Base-by-base conservation (phyloP, 2,113 vertebrate genomes). In the Gopherus evgoodei region DNA sequence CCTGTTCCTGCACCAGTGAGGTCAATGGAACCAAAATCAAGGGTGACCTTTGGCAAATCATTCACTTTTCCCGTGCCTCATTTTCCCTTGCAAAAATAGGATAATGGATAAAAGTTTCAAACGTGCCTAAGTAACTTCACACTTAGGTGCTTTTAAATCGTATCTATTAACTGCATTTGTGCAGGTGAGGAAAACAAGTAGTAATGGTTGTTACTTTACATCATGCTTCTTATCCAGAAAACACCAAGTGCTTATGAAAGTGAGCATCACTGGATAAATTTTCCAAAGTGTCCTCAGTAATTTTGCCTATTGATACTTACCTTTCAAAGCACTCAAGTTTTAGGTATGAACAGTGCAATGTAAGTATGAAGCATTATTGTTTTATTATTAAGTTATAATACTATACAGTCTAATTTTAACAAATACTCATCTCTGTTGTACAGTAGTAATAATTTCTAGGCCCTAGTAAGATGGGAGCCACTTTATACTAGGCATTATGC, bases 261-360 rank as follows among this genome's bases (percentile, higher is more conserved):
- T 82, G 1, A 78, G 1, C 31, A 25, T 59, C 78, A 1, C 72
- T 87, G 1, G 4, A 4, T 87, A 29, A 14, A 75, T 29, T 92
- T 90, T 90, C 2, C 79, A 7, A 78, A 31, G 80, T 11, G 22
- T 2, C 89, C 89, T 86, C 16, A 86, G 47, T 90, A n/a, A 5
- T 87, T 4, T 65, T 93, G 19, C 3, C 17, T 1, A 1, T 3
- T 79, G 14, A 44, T 57, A 42, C 5, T 59, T 90, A 14, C 0
- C 42, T 90, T 80, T 88, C 1, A 44, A 81, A 49, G 84, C 5
- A 7, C 86, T 87, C 87, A 38, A 79, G 38, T 44, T 83, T 29
- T 87, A 81, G 42, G 50, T 89, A 35, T 59, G 25, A 82, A 44
- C 88, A 87, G 47, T 75, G 19, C 6, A 54, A 84, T 5, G 54